Conservation (phyloP, 2,113 vertebrate species). For the Sphaerodactylus townsendi region DNA sequence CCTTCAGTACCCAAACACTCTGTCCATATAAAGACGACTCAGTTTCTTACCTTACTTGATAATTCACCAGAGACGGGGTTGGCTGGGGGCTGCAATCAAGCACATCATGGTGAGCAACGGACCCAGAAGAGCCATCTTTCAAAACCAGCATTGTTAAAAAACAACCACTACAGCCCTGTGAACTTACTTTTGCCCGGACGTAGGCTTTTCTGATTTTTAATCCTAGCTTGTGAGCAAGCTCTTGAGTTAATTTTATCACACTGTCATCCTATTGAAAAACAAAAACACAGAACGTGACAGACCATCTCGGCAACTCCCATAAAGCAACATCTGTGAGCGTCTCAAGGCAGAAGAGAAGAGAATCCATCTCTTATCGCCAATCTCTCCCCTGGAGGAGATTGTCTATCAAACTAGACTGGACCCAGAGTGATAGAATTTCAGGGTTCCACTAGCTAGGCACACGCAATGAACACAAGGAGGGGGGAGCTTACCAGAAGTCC, state of each 20-base stretch:
- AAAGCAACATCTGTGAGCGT: neutral
- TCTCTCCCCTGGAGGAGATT: too few relatives aligned
- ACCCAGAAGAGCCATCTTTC: neutral
- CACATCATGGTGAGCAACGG: slow-evolving; percentile 35
- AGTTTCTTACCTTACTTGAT: slow-evolving; percentile 78
- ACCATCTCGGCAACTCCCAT: neutral
- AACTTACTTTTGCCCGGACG: slow-evolving; percentile 88
- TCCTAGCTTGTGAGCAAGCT: slow-evolving; percentile 92
- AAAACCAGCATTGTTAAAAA: slow-evolving; percentile 28
- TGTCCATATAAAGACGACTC: neutral
- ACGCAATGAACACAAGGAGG: neutral
- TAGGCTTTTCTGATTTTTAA: slow-evolving; percentile 98
- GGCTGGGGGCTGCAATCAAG: slow-evolving; percentile 82
- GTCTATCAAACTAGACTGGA: neutral
- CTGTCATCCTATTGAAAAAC: slow-evolving; percentile 82
- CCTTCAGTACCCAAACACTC: neutral
- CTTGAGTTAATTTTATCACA: slow-evolving; percentile 94
- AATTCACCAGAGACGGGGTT: slow-evolving; percentile 80
- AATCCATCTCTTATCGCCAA: neutral
- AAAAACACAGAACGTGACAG: neutral
- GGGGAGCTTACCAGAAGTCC: neutral
- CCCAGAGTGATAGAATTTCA: too few relatives aligned
- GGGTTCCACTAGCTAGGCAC: accelerated
- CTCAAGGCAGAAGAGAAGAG: too few relatives aligned
- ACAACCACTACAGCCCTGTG: too few relatives aligned